These are phyloP conservation scores for Drosophila ercepeae DNA, from an alignment of 1,140 invertebrate species.

Conservation along the genomic window DNA sequence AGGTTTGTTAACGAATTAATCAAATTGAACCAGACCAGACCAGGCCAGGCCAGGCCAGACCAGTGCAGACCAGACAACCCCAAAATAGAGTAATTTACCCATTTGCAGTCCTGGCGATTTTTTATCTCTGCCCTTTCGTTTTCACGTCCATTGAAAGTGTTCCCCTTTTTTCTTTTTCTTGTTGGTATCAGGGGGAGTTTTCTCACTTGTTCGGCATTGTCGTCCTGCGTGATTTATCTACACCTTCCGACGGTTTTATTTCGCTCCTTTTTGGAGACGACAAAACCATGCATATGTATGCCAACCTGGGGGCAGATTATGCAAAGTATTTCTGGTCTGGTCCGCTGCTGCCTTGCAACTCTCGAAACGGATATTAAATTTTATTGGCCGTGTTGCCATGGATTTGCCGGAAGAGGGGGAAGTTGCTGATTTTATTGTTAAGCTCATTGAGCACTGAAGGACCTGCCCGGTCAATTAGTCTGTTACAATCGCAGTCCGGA, in stretches of 20 bases:
- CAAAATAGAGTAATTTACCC: constrained; percentile 50
- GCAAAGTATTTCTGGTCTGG: constrained; percentile 68
- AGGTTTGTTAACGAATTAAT: constrained; percentile 82
- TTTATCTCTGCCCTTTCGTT: constrained; percentile 61
- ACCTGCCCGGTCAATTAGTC: constrained; percentile 69
- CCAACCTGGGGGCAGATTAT: constrained; percentile 53
- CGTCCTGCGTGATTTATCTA: constrained; percentile 70
- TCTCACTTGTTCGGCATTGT: constrained; percentile 65
- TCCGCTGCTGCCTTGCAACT: constrained; percentile 40
- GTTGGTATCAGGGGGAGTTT: constrained; percentile 47
- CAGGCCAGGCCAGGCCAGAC: constrained; percentile 9
- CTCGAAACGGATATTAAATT: constrained; percentile 79
- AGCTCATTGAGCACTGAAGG: constrained; percentile 72
- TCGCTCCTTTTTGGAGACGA: constrained; percentile 5
- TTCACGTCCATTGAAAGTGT: constrained; percentile 48
- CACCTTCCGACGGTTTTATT: constrained; percentile 72
- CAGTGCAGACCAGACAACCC: constrained; percentile 6
- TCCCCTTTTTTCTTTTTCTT: constrained; percentile 27
- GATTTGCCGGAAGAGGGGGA: constrained; percentile 16
- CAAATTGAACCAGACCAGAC: constrained; percentile 67
- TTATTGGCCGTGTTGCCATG: constrained; percentile 80
- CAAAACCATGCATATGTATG: background rate
- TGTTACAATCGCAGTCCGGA: constrained; percentile 41
- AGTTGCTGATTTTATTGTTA: constrained; percentile 34
- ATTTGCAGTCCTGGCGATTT: constrained; percentile 47